phyloP scores from a whole-genome alignment of 53 echinoderm and acorn worm genomes.

The Temnopleurus reevesii region DNA sequence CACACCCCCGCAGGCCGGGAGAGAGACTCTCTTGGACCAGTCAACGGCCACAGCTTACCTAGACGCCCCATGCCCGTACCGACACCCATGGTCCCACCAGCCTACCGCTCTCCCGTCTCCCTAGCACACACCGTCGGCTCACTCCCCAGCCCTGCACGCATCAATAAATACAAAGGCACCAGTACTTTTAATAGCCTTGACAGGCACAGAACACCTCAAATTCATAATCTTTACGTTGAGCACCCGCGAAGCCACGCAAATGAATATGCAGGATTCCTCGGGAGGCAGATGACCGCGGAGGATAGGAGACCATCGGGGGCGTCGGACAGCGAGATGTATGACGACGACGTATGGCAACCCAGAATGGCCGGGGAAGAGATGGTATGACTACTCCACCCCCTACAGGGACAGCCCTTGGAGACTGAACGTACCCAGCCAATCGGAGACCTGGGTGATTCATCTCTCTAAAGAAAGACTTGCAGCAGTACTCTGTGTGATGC shows the following conservation, averaged over 20 bases:
- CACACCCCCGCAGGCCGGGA: constrained; percentile 59
- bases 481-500: constrained; percentile 44
- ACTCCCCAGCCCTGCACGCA: constrained; percentile 56
- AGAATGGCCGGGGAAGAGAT: constrained; percentile 51
- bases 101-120: constrained; percentile 68
- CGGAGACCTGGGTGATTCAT: not conserved
- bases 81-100: constrained; percentile 33
- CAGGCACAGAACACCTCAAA: constrained; percentile 49
- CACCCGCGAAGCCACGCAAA: constrained; percentile 30
- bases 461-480: constrained; percentile 20
- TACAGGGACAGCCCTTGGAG: not conserved
- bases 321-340: constrained; percentile 62
- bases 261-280: not conserved
- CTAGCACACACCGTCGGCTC: constrained; percentile 63
- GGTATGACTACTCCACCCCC: constrained; percentile 35
- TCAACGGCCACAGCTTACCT: constrained; percentile 62
- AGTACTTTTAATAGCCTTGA: constrained; percentile 57
- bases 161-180: constrained; percentile 36
- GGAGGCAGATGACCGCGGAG: constrained; percentile 36
- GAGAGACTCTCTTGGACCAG: constrained; percentile 63
- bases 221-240: constrained; percentile 50
- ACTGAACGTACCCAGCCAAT: not conserved
- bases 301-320: constrained; percentile 74
- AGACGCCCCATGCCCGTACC: constrained; percentile 58
- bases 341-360: constrained; percentile 55